Conservation (phyloP, 2,113 vertebrate genomes). For the Cyprinodon variegatus region DNA sequence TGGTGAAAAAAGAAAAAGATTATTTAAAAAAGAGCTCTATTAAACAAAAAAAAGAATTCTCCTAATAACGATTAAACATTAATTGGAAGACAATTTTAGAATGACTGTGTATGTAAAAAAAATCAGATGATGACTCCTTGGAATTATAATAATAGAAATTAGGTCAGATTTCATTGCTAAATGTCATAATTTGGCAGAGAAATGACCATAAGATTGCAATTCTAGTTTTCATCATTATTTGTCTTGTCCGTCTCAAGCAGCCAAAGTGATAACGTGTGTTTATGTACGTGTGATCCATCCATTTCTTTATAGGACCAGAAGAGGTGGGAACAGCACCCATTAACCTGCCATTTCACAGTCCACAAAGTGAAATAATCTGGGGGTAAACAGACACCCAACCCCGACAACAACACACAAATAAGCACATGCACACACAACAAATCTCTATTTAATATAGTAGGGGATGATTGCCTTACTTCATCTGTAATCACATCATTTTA, state of each 20-base stretch:
- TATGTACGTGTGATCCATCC: neutral
- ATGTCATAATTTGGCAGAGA: neutral
- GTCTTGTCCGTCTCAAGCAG: neutral
- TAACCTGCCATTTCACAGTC: slow-evolving; percentile 68
- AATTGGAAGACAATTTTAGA: too few species aligned
- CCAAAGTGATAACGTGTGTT: neutral
- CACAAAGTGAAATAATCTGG: slow-evolving; percentile 60
- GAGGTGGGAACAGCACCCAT: slow-evolving; percentile 38
- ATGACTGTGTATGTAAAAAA: neutral
- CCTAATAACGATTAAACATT: too few species aligned
- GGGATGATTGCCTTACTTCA: slow-evolving; percentile 55
- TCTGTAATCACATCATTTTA: slow-evolving; percentile 53
- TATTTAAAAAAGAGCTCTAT: too few species aligned
- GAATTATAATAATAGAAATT: neutral
- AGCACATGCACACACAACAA: slow-evolving; percentile 10
- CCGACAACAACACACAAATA: slow-evolving; percentile 1
- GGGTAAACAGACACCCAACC: slow-evolving; percentile 3
- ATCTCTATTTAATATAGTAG: slow-evolving; percentile 36
- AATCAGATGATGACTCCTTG: neutral
- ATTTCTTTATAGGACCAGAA: slow-evolving; percentile 42
- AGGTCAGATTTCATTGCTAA: neutral
- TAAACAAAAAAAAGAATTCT: too few species aligned
- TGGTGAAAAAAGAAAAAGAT: too few species aligned
- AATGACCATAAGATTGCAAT: neutral
- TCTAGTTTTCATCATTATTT: slow-evolving; percentile 17